Evolutionary conservation across 2,888 invertebrate genomes (phyloP).

Genomic region (Athetis lepigone): DNA sequence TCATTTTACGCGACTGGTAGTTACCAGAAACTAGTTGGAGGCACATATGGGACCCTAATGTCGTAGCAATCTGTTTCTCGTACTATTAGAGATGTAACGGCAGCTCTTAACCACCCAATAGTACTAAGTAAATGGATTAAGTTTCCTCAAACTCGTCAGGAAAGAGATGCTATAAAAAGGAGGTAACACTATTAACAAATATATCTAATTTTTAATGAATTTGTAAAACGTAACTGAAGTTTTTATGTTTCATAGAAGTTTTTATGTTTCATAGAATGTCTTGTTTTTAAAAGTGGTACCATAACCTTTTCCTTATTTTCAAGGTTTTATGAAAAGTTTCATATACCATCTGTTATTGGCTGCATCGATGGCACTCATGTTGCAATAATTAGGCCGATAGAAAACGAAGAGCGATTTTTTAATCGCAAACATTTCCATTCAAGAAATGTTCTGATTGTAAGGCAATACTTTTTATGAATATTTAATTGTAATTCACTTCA

Average conservation of each 20-base stretch:
- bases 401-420: slow-evolving; percentile 7
- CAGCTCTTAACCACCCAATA: slow-evolving; percentile 10
- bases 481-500: slow-evolving; percentile 2
- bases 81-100: slow-evolving; percentile 11
- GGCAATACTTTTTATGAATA: slow-evolving; percentile 5
- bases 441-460: slow-evolving; percentile 12
- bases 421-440: slow-evolving; percentile 10
- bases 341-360: slow-evolving; percentile 9
- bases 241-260: neutral
- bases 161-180: slow-evolving; percentile 15
- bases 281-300: neutral
- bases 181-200: slow-evolving; percentile 1
- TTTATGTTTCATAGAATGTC: no score
- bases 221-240: neutral
- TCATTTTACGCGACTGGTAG: slow-evolving; percentile 12
- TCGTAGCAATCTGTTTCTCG: no score
- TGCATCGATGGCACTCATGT: slow-evolving; percentile 19
- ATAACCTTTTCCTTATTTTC: neutral
- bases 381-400: no score
- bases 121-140: slow-evolving; percentile 10
- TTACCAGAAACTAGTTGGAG: slow-evolving; percentile 10
- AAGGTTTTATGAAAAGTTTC: slow-evolving; percentile 3
- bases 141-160: slow-evolving; percentile 13
- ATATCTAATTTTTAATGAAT: neutral
- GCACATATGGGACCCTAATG: slow-evolving; percentile 13